Evolutionary conservation across 2,888 invertebrate species (phyloP).

Genomic region (Steinernema scapterisci): DNA sequence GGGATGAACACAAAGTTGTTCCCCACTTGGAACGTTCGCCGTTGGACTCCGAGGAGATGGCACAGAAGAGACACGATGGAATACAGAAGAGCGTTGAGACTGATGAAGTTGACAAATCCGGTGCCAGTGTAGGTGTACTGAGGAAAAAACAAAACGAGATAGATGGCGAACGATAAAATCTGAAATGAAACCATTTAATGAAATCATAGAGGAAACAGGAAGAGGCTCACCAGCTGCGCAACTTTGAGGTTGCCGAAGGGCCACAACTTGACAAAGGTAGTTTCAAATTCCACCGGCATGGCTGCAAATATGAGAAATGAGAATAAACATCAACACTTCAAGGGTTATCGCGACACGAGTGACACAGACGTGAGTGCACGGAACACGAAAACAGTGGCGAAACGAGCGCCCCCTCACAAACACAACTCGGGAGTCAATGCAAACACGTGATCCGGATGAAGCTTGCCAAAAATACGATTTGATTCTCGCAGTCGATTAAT

Average conservation of each 20-base stretch:
- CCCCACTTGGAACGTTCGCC: constrained; percentile 3
- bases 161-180: neutral
- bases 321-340: too few species aligned
- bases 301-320: too few species aligned
- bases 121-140: constrained; percentile 2
- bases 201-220: too few species aligned
- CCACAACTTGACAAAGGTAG: constrained; percentile 9
- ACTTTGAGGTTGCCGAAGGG: constrained; percentile 6
- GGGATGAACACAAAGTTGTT: constrained; percentile 20
- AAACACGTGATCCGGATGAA: too few species aligned
- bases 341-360: too few species aligned
- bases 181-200: neutral
- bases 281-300: neutral
- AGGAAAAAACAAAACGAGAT: neutral
- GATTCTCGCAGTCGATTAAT: neutral
- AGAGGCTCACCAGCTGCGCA: neutral
- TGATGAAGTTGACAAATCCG: constrained; percentile 11
- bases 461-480: too few species aligned
- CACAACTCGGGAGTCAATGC: too few species aligned
- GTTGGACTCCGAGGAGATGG: neutral
- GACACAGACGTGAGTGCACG: too few species aligned
- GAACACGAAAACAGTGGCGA: too few species aligned
- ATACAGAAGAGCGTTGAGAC: constrained; percentile 9
- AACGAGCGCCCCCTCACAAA: too few species aligned
- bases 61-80: neutral